Conservation (phyloP, 30 jellyfish, hydroid and myxozoan species). For the Rhopilema esculentum region DNA sequence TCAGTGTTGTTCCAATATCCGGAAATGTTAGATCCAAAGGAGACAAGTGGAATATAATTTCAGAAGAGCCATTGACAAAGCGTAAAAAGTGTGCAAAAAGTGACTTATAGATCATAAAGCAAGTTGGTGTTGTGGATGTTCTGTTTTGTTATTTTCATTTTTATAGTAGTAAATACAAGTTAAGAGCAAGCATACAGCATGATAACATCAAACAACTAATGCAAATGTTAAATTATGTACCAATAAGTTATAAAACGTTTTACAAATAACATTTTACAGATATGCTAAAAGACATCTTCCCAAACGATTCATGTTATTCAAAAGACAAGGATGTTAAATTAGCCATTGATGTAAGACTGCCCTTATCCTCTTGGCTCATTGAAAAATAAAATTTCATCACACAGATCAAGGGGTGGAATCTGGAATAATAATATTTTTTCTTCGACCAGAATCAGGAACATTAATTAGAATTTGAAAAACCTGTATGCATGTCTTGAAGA, state of each 20-base stretch:
- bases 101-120: neutral
- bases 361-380: neutral
- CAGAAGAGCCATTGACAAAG: neutral
- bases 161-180: neutral
- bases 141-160: neutral
- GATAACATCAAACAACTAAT: neutral
- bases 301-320: neutral
- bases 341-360: neutral
- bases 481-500: neutral
- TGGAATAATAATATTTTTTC: neutral
- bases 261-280: neutral
- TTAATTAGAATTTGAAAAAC: neutral
- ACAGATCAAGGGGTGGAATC: neutral
- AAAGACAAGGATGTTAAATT: neutral
- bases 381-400: neutral
- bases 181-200: neutral
- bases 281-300: neutral
- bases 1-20: slow-evolving; percentile 15
- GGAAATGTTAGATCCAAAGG: neutral
- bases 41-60: neutral
- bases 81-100: neutral
- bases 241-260: neutral
- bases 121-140: neutral
- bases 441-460: neutral
- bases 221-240: neutral